These are phyloP conservation scores for Dendrocopos noguchii DNA, from an alignment of 2,113 vertebrate species.

Conservation along the genomic window DNA sequence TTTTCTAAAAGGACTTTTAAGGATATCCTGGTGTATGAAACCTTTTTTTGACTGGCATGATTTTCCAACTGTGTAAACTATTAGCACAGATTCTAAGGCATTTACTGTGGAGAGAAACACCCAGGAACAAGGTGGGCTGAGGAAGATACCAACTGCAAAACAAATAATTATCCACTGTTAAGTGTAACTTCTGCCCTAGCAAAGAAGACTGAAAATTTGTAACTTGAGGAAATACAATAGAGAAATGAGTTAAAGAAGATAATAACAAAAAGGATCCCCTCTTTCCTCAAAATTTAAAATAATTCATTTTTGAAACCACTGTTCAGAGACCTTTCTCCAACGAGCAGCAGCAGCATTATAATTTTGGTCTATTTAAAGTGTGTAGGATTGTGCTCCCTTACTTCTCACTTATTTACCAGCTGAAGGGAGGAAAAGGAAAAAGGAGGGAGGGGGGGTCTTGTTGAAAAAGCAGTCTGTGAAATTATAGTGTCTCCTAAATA, in stretches of 20 bases:
- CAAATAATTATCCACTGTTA: background rate
- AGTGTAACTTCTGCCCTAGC: background rate
- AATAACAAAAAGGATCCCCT: background rate
- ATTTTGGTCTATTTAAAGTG: background rate
- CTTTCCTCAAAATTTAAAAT: background rate
- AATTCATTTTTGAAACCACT: background rate
- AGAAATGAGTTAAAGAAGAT: background rate
- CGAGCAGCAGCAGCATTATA: background rate
- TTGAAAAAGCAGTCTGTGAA: background rate
- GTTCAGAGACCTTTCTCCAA: background rate
- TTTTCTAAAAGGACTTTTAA: constrained; percentile 26
- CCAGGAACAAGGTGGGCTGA: background rate
- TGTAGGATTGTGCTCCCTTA: background rate
- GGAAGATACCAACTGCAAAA: background rate
- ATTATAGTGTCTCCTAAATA: background rate
- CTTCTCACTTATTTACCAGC: background rate
- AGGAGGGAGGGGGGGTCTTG: fast-evolving
- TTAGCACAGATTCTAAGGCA: background rate
- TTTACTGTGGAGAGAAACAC: background rate
- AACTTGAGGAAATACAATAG: background rate
- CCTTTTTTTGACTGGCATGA: background rate
- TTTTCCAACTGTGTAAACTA: background rate
- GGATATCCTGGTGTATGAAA: background rate
- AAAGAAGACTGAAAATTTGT: background rate
- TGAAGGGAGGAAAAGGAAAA: background rate